phyloP scores from a whole-genome alignment of 1,140 invertebrate species.

The Calliphora vicina region DNA sequence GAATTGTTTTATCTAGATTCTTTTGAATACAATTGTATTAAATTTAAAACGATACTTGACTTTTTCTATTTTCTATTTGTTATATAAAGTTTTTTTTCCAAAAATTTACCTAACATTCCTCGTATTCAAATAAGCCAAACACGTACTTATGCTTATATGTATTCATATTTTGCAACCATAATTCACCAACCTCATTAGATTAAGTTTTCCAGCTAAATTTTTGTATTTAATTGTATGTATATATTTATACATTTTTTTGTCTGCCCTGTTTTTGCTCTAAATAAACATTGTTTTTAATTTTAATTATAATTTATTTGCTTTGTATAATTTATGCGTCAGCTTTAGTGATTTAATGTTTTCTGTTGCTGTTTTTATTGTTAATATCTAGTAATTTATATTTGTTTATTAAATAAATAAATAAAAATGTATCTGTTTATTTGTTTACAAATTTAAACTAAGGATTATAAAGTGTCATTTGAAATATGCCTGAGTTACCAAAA shows the following conservation, averaged over 20 bases:
- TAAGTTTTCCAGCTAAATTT: too few relatives aligned
- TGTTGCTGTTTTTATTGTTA: not conserved
- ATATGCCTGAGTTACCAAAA: not conserved
- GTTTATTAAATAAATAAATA: not conserved
- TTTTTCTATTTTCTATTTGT: too few relatives aligned
- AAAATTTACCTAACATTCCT: too few relatives aligned
- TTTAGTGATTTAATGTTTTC: not conserved
- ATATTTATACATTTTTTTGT: too few relatives aligned
- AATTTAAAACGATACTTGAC: too few relatives aligned
- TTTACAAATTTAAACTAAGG: not conserved
- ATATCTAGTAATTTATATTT: not conserved
- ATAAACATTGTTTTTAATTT: not conserved
- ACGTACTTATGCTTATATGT: too few relatives aligned
- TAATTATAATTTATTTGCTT: not conserved
- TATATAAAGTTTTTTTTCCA: too few relatives aligned
- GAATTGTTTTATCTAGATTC: too few relatives aligned
- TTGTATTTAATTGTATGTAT: not conserved
- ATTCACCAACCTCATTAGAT: not conserved
- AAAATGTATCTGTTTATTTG: not conserved
- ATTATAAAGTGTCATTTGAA: not conserved
- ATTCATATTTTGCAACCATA: not conserved
- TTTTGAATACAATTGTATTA: too few relatives aligned
- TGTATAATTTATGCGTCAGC: not conserved
- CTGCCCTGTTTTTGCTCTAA: not conserved
- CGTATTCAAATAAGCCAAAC: too few relatives aligned